Base-by-base conservation (phyloP, 2,797 vertebrate species). In the Sylvilagus floridanus region DNA sequence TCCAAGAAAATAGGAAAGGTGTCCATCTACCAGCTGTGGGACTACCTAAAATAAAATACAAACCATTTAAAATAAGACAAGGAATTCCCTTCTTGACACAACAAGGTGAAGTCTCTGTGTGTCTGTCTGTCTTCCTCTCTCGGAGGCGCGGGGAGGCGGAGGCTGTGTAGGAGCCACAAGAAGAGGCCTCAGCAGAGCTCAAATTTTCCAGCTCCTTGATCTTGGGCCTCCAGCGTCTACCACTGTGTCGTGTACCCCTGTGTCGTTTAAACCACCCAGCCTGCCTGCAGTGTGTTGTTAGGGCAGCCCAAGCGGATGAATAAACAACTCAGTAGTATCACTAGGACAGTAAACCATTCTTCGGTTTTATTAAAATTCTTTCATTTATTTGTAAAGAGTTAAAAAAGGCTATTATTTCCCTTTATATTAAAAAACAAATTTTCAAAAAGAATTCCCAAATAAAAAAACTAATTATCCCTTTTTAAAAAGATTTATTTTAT, bases 1-100 rank as follows among this genome's bases (percentile, higher is more conserved):
- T 72, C 99, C 99, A 77, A 99, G 97, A 95, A 99, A 98, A 98
- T 99, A 98, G 65, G 99, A 99, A 97, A 99, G 97, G 86, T 97
- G 98, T 24, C 99, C 99, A 42, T 98, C 98, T 12, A 99, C 99
- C 96, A 99, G 97, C 8, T 98, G 95, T 14, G 99, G 98, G 92
- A 99, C 98, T 88, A 99, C 97, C 99, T 99, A 96, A 7, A 95
- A 95, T 8, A 96, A 84, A 96, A 96, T 5, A 71, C 2, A 28
- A 5, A 71, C 1, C 47, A 88, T 91, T 54, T 79, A 76, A 95
- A 90, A 91, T 35, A 90, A 83, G 32, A 76, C 16, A 78, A 76
- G 63, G 28, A 68, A 89, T 78, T 95, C 66, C 35, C 62, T 13
- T 81, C 91, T 95, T 89, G 84, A 84, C 68, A 62, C 63, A 88